Evolutionary conservation across 2,113 vertebrate species (phyloP), one percentile per base, ranked within the genome.

Genomic region (Trogon melanurus): DNA sequence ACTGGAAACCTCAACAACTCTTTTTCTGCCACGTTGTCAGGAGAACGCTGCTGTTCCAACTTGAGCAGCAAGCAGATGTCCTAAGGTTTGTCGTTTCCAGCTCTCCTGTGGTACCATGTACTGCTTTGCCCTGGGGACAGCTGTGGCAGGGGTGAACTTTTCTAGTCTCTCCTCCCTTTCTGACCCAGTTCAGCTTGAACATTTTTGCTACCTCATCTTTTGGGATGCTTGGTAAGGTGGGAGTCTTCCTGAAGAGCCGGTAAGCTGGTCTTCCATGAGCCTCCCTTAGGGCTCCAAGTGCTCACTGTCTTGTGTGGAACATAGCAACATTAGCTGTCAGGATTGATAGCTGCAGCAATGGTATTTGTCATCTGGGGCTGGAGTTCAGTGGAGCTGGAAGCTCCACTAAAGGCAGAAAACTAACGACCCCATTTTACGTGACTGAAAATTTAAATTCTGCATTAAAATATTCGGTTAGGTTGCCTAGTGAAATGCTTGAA

Each of bases 401-500:
- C 27, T 69, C 25, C 29, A 3, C 19, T 44, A 45, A 51, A 48
- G 56, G 12, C 1, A 0, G 41, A 25, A 32, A 80, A 45, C 44
- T 66, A 66, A 0, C 25, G 4, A 36, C 48, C 21, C 50, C 11
- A 2, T 57, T 73, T 44, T 22, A 65, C 27, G 4, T 0, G 4
- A 45, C 9, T 10, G 34, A 41, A 81, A 56, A 19, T 21, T 22
- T 11, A 9, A 22, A 16, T 67, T 78, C 26, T 36, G 4, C 23
- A 10, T 85, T 61, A 47, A 75, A 72, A 45, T 30, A 2, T 16
- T 58, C 13, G 2, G 29, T 32, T 25, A 21, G 15, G 11, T 58
- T 51, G 34, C 0, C 0, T 27, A 16, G 11, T 45, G 21, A 67
- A 93, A 34, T 73, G 26, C 16, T 27, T 13, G 7, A 29, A 32